These are phyloP conservation scores for Acanthopleura granulata DNA, from an alignment of 2,888 invertebrate genomes.

Conservation along the genomic window DNA sequence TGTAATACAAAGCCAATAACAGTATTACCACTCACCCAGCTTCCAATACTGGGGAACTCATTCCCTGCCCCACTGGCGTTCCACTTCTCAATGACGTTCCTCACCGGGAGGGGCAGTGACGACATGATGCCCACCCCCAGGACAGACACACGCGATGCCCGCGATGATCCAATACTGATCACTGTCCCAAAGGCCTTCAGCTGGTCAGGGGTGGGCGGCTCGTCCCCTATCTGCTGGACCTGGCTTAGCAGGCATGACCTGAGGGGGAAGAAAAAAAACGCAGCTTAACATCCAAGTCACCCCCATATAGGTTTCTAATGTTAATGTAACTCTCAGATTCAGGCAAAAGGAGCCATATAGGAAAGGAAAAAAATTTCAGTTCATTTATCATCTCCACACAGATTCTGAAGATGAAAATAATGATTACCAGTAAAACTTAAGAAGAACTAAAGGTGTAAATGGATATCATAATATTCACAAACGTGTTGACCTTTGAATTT, in stretches of 20 bases:
- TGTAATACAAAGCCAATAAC: too few relatives aligned
- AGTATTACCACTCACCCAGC: conserved; percentile 75
- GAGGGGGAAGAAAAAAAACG: background rate
- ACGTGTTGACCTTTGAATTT: too few relatives aligned
- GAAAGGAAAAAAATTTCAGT: too few relatives aligned
- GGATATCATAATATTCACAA: too few relatives aligned
- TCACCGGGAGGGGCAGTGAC: conserved; percentile 73
- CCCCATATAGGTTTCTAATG: too few relatives aligned
- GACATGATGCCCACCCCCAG: conserved; percentile 74
- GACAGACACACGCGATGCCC: conserved; percentile 67
- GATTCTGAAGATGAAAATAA: too few relatives aligned
- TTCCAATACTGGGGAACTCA: conserved; percentile 72
- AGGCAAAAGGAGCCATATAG: too few relatives aligned
- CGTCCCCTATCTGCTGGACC: conserved; percentile 34
- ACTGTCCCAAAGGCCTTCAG: conserved; percentile 69
- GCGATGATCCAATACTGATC: conserved; percentile 70
- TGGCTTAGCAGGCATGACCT: conserved; percentile 58
- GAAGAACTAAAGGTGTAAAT: too few relatives aligned
- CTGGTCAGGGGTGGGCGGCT: conserved; percentile 44
- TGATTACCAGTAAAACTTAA: too few relatives aligned
- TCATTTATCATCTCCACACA: too few relatives aligned
- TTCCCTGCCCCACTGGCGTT: conserved; percentile 72
- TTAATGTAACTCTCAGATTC: too few relatives aligned
- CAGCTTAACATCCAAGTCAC: too few relatives aligned
- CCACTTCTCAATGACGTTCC: conserved; percentile 77